Evolutionary conservation across 1,140 invertebrate species (phyloP).

Genomic region (Colletes gigas): DNA sequence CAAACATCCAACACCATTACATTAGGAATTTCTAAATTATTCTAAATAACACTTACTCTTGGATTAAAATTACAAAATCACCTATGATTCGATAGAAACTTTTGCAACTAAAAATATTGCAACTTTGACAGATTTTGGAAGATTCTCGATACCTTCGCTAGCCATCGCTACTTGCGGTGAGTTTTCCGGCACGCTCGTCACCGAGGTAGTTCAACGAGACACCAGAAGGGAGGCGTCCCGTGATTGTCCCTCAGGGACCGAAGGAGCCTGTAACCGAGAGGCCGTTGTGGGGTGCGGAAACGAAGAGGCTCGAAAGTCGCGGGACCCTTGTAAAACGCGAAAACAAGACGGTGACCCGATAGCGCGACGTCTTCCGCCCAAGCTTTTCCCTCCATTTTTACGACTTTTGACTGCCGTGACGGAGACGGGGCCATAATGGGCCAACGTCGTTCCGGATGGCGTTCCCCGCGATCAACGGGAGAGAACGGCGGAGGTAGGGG

Average conservation of each 20-base stretch:
- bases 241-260: slow-evolving; percentile 74
- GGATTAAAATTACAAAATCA: too few relatives aligned
- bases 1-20: too few relatives aligned
- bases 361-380: not conserved
- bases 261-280: slow-evolving; percentile 30
- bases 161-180: not conserved
- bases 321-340: slow-evolving; percentile 57
- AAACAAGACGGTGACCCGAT: slow-evolving; percentile 59
- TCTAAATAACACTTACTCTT: too few relatives aligned
- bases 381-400: slow-evolving; percentile 49
- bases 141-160: not conserved
- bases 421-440: slow-evolving; percentile 52
- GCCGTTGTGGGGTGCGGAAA: not conserved
- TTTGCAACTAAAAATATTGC: too few relatives aligned
- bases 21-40: too few relatives aligned
- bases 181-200: not conserved
- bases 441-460: slow-evolving; percentile 47
- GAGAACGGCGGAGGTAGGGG: not conserved
- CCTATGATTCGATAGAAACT: too few relatives aligned
- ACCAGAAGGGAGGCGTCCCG: slow-evolving; percentile 69
- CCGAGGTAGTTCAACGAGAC: slow-evolving; percentile 14
- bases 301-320: slow-evolving; percentile 37
- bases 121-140: too few relatives aligned
- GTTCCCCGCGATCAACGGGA: slow-evolving; percentile 45
- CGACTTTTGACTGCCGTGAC: slow-evolving; percentile 50